A percentile compares a stretch with the other conserved stretches of the same genome.
Conservation (phyloP, 1,140 invertebrate genomes). For the Papilio glaucus region DNA sequence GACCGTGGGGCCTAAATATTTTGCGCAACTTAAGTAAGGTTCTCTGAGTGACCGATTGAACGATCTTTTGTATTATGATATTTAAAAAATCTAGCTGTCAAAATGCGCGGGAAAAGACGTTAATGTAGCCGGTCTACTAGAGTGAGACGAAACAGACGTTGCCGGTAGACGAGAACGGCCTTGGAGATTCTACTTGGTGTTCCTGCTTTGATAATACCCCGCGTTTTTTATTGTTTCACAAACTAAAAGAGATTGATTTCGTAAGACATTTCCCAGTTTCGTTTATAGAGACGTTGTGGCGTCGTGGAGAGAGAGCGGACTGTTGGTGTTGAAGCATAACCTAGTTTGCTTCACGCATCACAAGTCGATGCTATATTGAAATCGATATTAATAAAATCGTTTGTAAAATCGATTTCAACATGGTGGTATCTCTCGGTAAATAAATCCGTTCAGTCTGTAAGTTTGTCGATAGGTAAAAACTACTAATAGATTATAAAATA, state of each 20-base stretch:
- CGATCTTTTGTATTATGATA: background rate
- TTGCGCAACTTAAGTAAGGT: background rate
- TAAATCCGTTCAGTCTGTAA: slow-evolving; percentile 22
- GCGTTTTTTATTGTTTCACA: slow-evolving; percentile 34
- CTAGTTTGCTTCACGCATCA: too few relatives aligned
- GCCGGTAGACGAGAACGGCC: too few relatives aligned
- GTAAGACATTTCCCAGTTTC: background rate
- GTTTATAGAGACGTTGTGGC: background rate
- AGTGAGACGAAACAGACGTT: slow-evolving; percentile 40
- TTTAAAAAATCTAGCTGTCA: background rate
- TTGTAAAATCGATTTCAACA: background rate
- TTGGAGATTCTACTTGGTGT: background rate
- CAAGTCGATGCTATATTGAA: too few relatives aligned
- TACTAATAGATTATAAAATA: slow-evolving; percentile 31
- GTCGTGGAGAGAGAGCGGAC: too few relatives aligned
- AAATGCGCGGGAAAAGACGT: slow-evolving; percentile 16
- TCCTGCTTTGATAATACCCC: background rate
- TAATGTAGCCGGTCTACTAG: slow-evolving; percentile 53
- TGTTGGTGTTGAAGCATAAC: too few relatives aligned
- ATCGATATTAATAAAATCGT: slow-evolving; percentile 1
- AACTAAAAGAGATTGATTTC: background rate
- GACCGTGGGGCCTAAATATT: background rate
- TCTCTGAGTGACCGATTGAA: background rate
- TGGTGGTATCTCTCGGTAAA: background rate
- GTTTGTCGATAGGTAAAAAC: slow-evolving; percentile 24